phyloP scores from a whole-genome alignment of 2,888 invertebrate genomes.

The Metalampra italica region DNA sequence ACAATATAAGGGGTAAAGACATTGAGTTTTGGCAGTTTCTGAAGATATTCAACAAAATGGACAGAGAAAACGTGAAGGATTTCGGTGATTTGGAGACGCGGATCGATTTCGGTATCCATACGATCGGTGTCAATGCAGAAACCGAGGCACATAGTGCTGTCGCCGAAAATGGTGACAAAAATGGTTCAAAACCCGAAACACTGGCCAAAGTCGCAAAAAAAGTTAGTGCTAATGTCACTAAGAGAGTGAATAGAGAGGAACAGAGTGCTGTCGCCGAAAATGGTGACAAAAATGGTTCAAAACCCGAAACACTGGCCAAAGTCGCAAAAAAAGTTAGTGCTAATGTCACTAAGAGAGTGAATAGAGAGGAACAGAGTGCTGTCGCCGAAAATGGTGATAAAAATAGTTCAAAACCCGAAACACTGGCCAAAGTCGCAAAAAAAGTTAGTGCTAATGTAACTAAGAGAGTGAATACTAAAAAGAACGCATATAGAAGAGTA shows the following conservation, averaged over 20 bases:
- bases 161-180: conserved; percentile 2
- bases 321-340: background rate
- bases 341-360: background rate
- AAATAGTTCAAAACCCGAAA: background rate
- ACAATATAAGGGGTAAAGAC: conserved; percentile 53
- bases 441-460: background rate
- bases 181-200: background rate
- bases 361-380: background rate
- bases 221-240: background rate
- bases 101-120: conserved; percentile 48
- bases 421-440: background rate
- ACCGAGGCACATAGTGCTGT: background rate
- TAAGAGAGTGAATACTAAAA: conserved; percentile 8
- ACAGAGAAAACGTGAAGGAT: conserved; percentile 47
- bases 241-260: background rate
- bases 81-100: conserved; percentile 46
- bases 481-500: conserved; percentile 17
- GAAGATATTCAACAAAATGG: conserved; percentile 62
- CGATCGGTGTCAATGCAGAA: background rate
- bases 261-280: background rate
- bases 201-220: background rate
- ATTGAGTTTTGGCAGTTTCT: conserved; percentile 67
- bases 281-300: background rate
- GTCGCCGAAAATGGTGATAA: conserved; percentile 2
- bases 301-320: background rate